Evolutionary conservation across 2,888 invertebrate species (phyloP).

Genomic region (Lasiommata megera): DNA sequence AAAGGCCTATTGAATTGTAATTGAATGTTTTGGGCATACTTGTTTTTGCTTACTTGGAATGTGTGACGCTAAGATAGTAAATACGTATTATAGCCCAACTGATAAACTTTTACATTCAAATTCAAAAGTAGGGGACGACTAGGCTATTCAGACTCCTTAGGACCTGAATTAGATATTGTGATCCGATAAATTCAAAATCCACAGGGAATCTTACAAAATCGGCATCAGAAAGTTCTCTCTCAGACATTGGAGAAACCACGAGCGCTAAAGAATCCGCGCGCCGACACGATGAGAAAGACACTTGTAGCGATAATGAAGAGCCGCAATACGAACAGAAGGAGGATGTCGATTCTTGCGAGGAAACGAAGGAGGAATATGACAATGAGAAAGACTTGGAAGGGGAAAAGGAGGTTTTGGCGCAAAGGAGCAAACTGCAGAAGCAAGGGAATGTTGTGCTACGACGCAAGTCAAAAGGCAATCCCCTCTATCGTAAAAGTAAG

Average conservation of each 20-base stretch:
- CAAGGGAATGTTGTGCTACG: conserved; percentile 81
- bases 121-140: too few relatives aligned
- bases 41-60: too few relatives aligned
- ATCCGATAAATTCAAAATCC: not conserved
- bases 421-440: conserved; percentile 59
- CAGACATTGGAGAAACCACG: conserved; percentile 85
- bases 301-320: conserved; percentile 85
- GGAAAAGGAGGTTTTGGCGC: conserved; percentile 43
- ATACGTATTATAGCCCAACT: too few relatives aligned
- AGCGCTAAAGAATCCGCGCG: conserved; percentile 87
- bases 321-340: conserved; percentile 39
- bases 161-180: too few relatives aligned
- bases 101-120: too few relatives aligned
- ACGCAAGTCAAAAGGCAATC: conserved; percentile 84
- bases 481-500: conserved; percentile 85
- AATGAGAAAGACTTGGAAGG: conserved; percentile 58
- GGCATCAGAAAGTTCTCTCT: conserved; percentile 93
- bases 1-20: too few relatives aligned
- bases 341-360: conserved; percentile 59
- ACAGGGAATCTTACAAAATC: conserved; percentile 85
- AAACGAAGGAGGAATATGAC: conserved; percentile 57
- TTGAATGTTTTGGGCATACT: too few relatives aligned
- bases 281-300: conserved; percentile 87
- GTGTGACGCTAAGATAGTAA: too few relatives aligned
- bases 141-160: too few relatives aligned